Conservation (phyloP, 2,888 invertebrate genomes). For the Eubasilissa splendida region DNA sequence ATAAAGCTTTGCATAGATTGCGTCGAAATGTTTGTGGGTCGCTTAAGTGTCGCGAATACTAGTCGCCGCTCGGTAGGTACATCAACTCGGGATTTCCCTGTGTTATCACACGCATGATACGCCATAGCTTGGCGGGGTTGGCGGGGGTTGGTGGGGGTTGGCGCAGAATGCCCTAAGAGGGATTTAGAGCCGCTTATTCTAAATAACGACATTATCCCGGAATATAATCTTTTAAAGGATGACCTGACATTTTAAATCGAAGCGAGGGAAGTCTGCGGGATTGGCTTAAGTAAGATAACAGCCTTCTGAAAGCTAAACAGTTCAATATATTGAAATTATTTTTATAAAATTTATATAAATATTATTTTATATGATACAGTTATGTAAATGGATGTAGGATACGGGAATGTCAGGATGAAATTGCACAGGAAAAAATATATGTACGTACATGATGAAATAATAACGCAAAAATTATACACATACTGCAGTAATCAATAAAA, state of each 20-base stretch:
- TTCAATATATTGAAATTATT: too few species aligned
- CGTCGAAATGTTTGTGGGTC: constrained; percentile 29
- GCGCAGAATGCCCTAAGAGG: constrained; percentile 17
- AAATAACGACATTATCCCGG: constrained; percentile 46
- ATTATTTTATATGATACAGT: too few species aligned
- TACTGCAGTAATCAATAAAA: too few species aligned
- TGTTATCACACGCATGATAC: constrained; percentile 46
- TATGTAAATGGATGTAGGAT: too few species aligned
- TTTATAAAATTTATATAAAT: too few species aligned
- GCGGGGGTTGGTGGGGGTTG: constrained; percentile 26
- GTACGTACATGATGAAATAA: too few species aligned
- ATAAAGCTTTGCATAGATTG: background rate
- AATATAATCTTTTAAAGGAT: constrained; percentile 48
- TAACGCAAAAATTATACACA: too few species aligned
- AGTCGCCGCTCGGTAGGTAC: background rate
- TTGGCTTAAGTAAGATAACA: constrained; percentile 11
- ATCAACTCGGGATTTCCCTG: constrained; percentile 23
- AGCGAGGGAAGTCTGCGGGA: constrained; percentile 15
- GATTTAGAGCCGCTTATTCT: constrained; percentile 49
- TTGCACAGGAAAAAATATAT: too few species aligned
- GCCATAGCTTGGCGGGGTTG: constrained; percentile 28
- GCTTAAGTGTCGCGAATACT: background rate
- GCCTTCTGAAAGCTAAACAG: background rate
- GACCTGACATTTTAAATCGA: constrained; percentile 42
- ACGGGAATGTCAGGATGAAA: too few species aligned